Conservation (phyloP, 2,888 invertebrate species). For the Cremastinae sp. region DNA sequence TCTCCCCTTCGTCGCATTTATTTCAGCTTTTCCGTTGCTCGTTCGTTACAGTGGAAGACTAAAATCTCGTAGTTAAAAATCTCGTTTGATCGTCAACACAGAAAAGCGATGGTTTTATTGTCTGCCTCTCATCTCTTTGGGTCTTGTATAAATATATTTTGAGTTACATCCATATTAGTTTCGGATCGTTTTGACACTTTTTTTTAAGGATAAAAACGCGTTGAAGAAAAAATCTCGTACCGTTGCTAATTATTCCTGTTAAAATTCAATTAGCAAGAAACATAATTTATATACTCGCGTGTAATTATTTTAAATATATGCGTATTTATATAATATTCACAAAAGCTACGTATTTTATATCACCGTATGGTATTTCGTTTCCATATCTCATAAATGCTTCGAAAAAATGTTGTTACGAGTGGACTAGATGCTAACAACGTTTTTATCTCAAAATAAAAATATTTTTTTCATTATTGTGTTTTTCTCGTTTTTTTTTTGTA, state of each 20-base stretch:
- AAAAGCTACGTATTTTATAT: slow-evolving; percentile 43
- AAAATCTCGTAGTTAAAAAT: slow-evolving; percentile 35
- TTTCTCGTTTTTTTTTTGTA: slow-evolving; percentile 14
- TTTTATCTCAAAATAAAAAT: slow-evolving; percentile 68
- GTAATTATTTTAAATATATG: slow-evolving; percentile 58
- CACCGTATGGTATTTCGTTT: slow-evolving; percentile 47
- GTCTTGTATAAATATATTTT: slow-evolving; percentile 9
- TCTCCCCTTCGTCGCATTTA: background rate
- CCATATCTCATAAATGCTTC: slow-evolving; percentile 51
- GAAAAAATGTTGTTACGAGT: slow-evolving; percentile 49
- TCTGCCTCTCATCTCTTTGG: slow-evolving; percentile 43
- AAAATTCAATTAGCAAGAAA: slow-evolving; percentile 47
- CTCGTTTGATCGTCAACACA: slow-evolving; percentile 23
- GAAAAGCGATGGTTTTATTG: slow-evolving; percentile 41
- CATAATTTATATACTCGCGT: slow-evolving; percentile 50
- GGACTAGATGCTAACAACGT: slow-evolving; percentile 70
- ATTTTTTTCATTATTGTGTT: slow-evolving; percentile 23
- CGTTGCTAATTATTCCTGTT: slow-evolving; percentile 17
- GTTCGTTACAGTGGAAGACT: slow-evolving; percentile 44
- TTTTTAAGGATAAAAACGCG: slow-evolving; percentile 31
- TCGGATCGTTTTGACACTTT: slow-evolving; percentile 17
- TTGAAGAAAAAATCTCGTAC: slow-evolving; percentile 38
- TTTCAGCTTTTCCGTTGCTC: slow-evolving; percentile 1
- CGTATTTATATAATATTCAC: slow-evolving; percentile 57
- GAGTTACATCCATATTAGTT: slow-evolving; percentile 17